Conservation (phyloP, 1,140 invertebrate species). For the Asobara japonica region DNA sequence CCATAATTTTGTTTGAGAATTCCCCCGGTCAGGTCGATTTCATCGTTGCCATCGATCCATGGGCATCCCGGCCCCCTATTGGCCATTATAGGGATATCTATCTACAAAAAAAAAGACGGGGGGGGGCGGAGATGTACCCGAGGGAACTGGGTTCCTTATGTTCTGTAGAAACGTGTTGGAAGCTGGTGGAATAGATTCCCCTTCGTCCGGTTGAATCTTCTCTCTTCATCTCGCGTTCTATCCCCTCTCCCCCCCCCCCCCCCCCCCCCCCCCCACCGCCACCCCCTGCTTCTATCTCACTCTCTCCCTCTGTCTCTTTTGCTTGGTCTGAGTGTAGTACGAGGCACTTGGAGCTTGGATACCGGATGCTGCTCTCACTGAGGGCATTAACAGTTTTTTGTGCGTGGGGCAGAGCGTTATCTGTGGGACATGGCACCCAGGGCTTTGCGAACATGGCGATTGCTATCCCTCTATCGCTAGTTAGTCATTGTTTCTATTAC, state of each 20-base stretch:
- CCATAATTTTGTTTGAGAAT: neutral
- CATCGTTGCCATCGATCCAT: neutral
- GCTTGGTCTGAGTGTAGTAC: neutral
- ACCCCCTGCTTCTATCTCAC: neutral
- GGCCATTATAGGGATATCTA: neutral
- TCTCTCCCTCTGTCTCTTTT: neutral
- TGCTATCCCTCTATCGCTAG: neutral
- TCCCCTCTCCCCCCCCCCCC: neutral
- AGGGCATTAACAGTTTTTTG: constrained; percentile 46
- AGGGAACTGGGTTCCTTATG: constrained; percentile 20
- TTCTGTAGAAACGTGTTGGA: neutral
- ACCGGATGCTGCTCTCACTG: constrained; percentile 44
- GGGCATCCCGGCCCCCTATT: neutral
- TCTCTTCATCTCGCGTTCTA: constrained; percentile 11
- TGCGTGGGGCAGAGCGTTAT: constrained; percentile 38
- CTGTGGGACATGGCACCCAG: constrained; percentile 26
- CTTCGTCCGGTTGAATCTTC: constrained; percentile 14
- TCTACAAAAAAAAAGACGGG: constrained; percentile 2
- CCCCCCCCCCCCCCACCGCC: neutral
- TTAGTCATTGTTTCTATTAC: neutral
- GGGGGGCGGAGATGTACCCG: neutral
- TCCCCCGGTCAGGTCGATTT: neutral
- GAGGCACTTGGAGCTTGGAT: constrained; percentile 16
- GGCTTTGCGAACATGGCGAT: neutral
- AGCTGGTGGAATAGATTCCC: constrained; percentile 20